These are phyloP conservation scores for Aethes cnicana DNA, from an alignment of 2,888 invertebrate species.

Conservation along the genomic window DNA sequence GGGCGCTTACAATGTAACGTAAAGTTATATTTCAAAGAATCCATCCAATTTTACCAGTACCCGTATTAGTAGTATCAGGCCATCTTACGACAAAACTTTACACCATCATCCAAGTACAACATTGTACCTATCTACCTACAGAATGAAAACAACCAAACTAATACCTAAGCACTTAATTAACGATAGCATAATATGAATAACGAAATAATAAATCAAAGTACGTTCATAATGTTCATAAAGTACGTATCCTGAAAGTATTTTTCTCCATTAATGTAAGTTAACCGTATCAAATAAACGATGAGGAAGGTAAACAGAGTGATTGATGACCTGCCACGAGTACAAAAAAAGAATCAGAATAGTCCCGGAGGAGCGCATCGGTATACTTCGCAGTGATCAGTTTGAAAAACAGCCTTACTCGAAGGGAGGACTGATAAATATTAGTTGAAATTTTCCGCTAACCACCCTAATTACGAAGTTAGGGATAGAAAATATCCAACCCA, in stretches of 20 bases:
- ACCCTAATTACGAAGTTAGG: slow-evolving; percentile 1
- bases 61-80: too few species aligned
- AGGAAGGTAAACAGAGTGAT: slow-evolving; percentile 28
- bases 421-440: slow-evolving; percentile 7
- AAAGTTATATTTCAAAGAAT: too few species aligned
- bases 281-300: slow-evolving; percentile 27
- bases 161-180: too few species aligned
- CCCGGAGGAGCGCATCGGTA: slow-evolving; percentile 18
- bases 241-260: slow-evolving; percentile 7
- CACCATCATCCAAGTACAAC: too few species aligned
- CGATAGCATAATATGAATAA: too few species aligned
- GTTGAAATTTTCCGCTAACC: not conserved
- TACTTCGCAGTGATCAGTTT: slow-evolving; percentile 23
- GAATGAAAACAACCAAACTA: not conserved
- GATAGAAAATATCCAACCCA: slow-evolving; percentile 1
- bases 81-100: too few species aligned
- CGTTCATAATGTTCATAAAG: slow-evolving; percentile 4
- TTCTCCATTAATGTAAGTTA: slow-evolving; percentile 26
- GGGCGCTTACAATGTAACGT: too few species aligned
- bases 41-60: too few species aligned
- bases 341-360: slow-evolving; percentile 27
- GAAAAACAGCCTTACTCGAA: slow-evolving; percentile 17
- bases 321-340: slow-evolving; percentile 25
- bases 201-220: not conserved
- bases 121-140: too few species aligned